Conservation (phyloP, 2,888 invertebrate genomes). For the Prosapia bicincta region DNA sequence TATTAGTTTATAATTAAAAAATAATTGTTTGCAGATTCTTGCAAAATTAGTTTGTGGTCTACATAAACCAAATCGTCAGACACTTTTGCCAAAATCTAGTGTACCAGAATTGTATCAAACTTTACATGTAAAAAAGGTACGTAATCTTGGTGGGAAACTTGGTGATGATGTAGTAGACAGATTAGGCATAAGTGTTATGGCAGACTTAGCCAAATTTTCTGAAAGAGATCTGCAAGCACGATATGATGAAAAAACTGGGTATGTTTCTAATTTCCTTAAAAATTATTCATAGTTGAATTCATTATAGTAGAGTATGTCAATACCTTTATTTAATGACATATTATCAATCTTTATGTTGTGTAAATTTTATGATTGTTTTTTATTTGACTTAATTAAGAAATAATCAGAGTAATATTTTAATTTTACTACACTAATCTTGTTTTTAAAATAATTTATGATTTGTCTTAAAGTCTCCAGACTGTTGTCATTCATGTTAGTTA, state of each 20-base stretch:
- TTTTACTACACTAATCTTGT: too few species aligned
- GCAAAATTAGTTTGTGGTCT: conserved; percentile 93
- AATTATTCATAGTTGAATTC: too few species aligned
- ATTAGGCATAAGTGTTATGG: conserved; percentile 73
- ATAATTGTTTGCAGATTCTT: conserved; percentile 57
- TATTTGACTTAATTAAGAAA: too few species aligned
- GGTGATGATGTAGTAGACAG: conserved; percentile 74
- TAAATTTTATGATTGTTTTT: too few species aligned
- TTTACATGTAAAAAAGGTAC: conserved; percentile 78
- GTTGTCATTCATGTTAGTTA: too few species aligned
- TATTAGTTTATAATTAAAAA: neutral
- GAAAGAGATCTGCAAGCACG: conserved; percentile 66
- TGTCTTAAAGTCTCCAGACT: too few species aligned
- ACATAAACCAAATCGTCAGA: conserved; percentile 90
- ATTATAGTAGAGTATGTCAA: too few species aligned
- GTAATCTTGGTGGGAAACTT: conserved; percentile 91
- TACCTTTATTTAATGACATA: too few species aligned
- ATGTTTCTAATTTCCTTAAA: conserved; percentile 43
- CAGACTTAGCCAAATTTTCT: conserved; percentile 68
- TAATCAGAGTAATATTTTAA: too few species aligned
- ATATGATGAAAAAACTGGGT: conserved; percentile 89
- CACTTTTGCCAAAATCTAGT: conserved; percentile 72
- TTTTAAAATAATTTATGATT: too few species aligned
- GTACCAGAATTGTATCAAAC: conserved; percentile 58
- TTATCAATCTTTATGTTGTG: too few species aligned